These are phyloP conservation scores for Athrips mouffetella DNA, from an alignment of 2,888 invertebrate genomes.

Conservation along the genomic window DNA sequence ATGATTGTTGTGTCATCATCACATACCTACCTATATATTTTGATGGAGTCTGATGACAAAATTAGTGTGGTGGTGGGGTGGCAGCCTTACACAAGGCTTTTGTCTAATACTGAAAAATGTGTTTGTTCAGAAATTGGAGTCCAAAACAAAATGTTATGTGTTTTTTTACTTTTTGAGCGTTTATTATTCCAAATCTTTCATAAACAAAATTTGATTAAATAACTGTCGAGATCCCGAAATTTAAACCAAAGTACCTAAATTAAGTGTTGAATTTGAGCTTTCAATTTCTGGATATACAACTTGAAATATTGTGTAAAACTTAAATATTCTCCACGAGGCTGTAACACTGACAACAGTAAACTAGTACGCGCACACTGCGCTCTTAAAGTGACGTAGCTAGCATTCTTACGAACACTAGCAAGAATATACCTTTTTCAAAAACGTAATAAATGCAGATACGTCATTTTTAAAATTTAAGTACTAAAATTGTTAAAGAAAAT, in stretches of 20 bases:
- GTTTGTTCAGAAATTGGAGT: too few species aligned
- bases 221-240: too few species aligned
- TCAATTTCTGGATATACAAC: slow-evolving; percentile 19
- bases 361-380: slow-evolving; percentile 62
- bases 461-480: slow-evolving; percentile 3
- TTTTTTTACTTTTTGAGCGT: too few species aligned
- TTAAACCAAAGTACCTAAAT: too few species aligned
- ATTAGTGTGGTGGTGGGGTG: slow-evolving; percentile 16
- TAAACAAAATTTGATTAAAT: too few species aligned
- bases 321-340: slow-evolving; percentile 38
- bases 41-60: slow-evolving; percentile 33
- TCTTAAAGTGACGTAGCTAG: slow-evolving; percentile 28
- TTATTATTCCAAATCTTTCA: not conserved
- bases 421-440: not conserved
- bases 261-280: not conserved
- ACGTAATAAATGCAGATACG: slow-evolving; percentile 1
- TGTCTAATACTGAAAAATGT: too few species aligned
- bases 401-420: not conserved
- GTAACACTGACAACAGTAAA: slow-evolving; percentile 65
- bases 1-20: slow-evolving; percentile 62
- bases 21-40: too few species aligned
- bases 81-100: too few species aligned
- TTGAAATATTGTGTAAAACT: slow-evolving; percentile 9
- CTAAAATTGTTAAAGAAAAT: not conserved
- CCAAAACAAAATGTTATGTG: too few species aligned